Evolutionary conservation across 2,797 vertebrate species (phyloP).

Genomic region (Eutrigla gurnardus): DNA sequence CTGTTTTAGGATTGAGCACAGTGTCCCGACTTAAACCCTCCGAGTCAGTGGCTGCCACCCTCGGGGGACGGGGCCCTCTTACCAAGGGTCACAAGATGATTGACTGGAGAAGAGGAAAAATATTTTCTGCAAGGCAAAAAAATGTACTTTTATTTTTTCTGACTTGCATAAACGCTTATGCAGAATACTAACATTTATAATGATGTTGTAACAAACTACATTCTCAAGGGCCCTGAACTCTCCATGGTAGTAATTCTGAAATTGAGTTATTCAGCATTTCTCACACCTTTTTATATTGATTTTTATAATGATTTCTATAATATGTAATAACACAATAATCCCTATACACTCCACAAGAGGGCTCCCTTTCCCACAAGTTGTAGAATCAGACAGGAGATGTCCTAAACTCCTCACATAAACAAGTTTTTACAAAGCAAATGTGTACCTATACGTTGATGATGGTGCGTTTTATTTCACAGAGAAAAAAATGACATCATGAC

Average conservation of each 20-base stretch:
- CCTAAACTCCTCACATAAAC: too few relatives aligned
- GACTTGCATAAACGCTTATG: background rate
- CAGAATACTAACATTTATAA: background rate
- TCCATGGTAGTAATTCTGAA: background rate
- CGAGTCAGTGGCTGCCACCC: slow-evolving; percentile 4
- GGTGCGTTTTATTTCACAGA: too few relatives aligned
- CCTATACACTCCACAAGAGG: slow-evolving; percentile 40
- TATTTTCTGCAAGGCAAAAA: background rate
- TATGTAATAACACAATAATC: too few relatives aligned
- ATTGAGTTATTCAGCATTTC: background rate
- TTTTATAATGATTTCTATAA: too few relatives aligned
- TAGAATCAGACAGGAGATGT: background rate
- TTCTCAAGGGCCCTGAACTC: background rate
- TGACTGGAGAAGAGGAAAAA: background rate
- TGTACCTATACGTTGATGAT: too few relatives aligned
- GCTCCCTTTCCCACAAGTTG: background rate
- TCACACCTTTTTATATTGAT: background rate
- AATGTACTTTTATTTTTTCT: background rate
- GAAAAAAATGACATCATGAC: background rate
- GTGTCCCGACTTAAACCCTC: background rate
- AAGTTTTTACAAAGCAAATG: too few relatives aligned
- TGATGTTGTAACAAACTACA: background rate
- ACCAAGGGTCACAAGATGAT: background rate
- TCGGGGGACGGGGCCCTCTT: background rate
- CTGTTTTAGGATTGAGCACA: too few relatives aligned